Evolutionary conservation across 2,888 invertebrate species (phyloP).

Genomic region (Lapara coniferarum): DNA sequence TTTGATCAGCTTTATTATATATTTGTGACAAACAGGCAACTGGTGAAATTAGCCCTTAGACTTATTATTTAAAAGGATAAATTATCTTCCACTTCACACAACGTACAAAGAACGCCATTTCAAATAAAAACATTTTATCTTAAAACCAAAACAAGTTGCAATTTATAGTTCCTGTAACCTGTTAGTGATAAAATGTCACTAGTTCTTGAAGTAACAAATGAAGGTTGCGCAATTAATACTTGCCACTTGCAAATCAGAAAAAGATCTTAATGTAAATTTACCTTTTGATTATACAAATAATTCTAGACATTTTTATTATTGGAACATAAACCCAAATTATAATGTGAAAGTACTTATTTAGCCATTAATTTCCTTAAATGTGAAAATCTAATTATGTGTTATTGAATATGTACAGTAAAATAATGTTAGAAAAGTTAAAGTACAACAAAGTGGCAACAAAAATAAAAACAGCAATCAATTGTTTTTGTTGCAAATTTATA

Average conservation of each 20-base stretch:
- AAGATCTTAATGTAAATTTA: too few relatives aligned
- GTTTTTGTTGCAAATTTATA: neutral
- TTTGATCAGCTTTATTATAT: too few relatives aligned
- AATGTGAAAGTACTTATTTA: neutral
- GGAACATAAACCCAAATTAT: neutral
- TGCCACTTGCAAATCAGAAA: neutral
- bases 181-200: conserved; percentile 13
- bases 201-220: neutral
- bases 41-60: too few relatives aligned
- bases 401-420: too few relatives aligned
- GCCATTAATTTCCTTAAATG: too few relatives aligned
- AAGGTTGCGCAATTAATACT: neutral
- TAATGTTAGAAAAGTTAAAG: too few relatives aligned
- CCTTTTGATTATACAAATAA: too few relatives aligned
- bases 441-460: neutral
- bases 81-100: too few relatives aligned
- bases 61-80: too few relatives aligned
- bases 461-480: neutral
- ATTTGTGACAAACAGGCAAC: too few relatives aligned
- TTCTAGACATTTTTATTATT: too few relatives aligned
- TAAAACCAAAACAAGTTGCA: neutral
- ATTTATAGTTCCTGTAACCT: neutral
- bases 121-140: neutral
- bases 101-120: neutral
- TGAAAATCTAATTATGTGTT: too few relatives aligned